Conservation (phyloP, 2,888 invertebrate species). For the Coelinius sp. region DNA sequence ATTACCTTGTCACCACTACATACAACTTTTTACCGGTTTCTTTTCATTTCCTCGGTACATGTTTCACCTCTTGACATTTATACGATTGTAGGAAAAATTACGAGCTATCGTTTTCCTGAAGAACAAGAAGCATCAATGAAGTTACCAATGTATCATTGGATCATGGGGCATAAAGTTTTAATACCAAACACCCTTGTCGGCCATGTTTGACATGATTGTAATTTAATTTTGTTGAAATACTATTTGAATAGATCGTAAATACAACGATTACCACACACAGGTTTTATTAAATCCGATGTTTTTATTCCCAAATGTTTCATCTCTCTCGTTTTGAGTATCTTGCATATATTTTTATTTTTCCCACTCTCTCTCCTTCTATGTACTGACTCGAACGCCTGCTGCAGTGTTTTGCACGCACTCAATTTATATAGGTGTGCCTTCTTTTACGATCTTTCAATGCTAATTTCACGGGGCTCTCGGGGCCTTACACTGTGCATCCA, state of each 20-base stretch:
- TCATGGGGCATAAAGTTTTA: not conserved
- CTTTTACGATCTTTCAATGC: slow-evolving; percentile 69
- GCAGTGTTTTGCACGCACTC: slow-evolving; percentile 44
- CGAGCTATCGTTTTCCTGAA: not conserved
- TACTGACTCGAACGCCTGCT: slow-evolving; percentile 48
- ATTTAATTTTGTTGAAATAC: slow-evolving; percentile 60
- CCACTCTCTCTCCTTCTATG: slow-evolving; percentile 44
- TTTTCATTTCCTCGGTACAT: not conserved
- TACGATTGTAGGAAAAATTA: not conserved
- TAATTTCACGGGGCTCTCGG: slow-evolving; percentile 68
- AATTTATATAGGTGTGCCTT: slow-evolving; percentile 51
- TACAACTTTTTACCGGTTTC: not conserved
- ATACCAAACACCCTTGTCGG: slow-evolving; percentile 20
- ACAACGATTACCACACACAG: slow-evolving; percentile 64
- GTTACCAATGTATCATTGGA: not conserved
- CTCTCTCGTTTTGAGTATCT: not conserved
- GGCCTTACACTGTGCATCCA: slow-evolving; percentile 44
- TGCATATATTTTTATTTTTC: slow-evolving; percentile 21
- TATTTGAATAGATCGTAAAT: slow-evolving; percentile 62
- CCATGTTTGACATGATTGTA: slow-evolving; percentile 66
- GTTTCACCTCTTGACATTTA: not conserved
- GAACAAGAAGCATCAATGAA: not conserved
- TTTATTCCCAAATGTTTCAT: not conserved
- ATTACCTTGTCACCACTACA: not conserved
- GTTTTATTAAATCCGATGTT: slow-evolving; percentile 65